phyloP scores from a whole-genome alignment of 2,797 vertebrate genomes.

The Falco biarmicus region DNA sequence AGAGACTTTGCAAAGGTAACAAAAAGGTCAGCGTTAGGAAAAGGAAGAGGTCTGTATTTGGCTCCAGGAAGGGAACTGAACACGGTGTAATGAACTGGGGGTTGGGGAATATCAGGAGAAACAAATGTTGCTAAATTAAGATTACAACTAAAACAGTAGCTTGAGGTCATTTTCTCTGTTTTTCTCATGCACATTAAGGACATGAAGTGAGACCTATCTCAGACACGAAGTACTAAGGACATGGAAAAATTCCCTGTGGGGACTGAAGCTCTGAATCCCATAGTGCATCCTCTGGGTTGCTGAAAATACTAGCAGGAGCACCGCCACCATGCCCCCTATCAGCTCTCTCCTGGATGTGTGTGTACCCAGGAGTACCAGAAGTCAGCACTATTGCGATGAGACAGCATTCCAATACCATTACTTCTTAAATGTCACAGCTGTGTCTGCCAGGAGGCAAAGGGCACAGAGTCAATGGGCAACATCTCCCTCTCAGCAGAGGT shows the following conservation, averaged over 20 bases:
- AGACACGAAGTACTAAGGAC: background rate
- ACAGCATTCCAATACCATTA: background rate
- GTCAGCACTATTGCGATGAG: background rate
- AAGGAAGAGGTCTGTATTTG: slow-evolving; percentile 12
- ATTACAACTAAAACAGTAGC: background rate
- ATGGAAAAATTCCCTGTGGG: background rate
- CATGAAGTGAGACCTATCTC: background rate
- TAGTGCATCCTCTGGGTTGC: background rate
- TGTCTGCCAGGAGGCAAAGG: background rate
- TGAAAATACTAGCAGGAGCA: background rate
- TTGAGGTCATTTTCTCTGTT: background rate
- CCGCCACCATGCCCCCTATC: no score
- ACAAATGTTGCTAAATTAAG: background rate
- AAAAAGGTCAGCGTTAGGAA: slow-evolving; percentile 19
- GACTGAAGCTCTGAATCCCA: background rate
- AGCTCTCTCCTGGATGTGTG: background rate
- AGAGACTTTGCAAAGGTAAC: background rate
- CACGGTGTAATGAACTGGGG: background rate
- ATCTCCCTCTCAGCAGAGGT: background rate
- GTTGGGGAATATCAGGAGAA: background rate
- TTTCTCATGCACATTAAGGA: background rate
- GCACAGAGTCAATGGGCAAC: fast-evolving
- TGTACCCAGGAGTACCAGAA: background rate
- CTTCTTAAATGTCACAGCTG: background rate
- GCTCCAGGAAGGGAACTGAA: slow-evolving; percentile 15